Base-by-base conservation (phyloP, 2,797 vertebrate genomes). In the Chiloscyllium punctatum region DNA sequence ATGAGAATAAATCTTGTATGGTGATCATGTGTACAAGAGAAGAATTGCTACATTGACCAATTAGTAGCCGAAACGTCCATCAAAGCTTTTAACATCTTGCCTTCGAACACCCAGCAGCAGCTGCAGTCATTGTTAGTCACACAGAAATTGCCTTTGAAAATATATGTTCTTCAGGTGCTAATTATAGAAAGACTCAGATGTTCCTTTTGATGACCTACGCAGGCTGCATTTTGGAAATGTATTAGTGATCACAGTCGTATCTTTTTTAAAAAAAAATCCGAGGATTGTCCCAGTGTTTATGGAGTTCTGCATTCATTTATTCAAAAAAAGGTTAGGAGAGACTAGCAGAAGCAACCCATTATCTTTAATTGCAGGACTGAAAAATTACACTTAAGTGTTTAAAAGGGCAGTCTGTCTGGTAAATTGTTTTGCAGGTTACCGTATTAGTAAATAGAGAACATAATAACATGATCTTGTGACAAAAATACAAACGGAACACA, bases 291-390 rank as follows among this genome's bases (percentile, higher is more conserved):
- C 94, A 77, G 53, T 95, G 16, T 77, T 95, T 95, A 95, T 57
- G 48, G 69, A 74, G 69, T 51, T 77, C 71, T 77, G 71, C 72
- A 77, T 95, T 95, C 94, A 95, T 77, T 95, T 95, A 77, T 95
- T 95, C 48, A 77, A 51, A 74, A 42, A 77, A 57, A n/a, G 94
- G 30, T 95, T 95, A 77, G 71, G 27, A 30, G 71, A 57, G 94
- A 95, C 94, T 21, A 77, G 48, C 94, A 95, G 94, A 33, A 95
- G 48, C 94, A 95, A 95, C 69, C 71, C 71, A 95, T 95, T 95
- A 95, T 77, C 94, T 95, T 77, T 95, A 95, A 95, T 95, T 95
- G 94, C 94, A 95, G 72, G 71, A 95, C 94, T 95, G 94, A 95
- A 95, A 95, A 95, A 95, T 95, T 95, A 95, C 71, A 95, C 72